Evolutionary conservation across 92 coral and sea anemone species (phyloP), one percentile per base, ranked within the genome.

Genomic region (Heliopora coerulea): DNA sequence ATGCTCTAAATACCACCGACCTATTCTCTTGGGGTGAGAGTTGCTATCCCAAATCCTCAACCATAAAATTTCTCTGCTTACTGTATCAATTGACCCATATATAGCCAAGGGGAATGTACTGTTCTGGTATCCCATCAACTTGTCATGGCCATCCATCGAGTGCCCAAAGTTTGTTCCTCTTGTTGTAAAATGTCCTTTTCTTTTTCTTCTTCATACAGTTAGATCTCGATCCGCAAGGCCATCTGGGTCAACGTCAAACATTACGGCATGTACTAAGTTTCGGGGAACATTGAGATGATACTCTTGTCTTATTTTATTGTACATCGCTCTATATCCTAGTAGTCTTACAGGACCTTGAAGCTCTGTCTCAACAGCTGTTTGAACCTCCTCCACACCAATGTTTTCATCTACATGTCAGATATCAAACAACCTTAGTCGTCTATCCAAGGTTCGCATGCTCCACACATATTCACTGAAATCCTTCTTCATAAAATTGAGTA

Each of bases 1-100:
- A 64, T 83, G 72, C 41, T 86, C 87, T 59, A 86, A 83, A 64
- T 82, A 83, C 86, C 89, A 82, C 46, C 59, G 83, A 10, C 66
- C 66, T 20, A 60, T 60, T 60, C 66, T 60, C 37, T 60, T 60
- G 20, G 66, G 66, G 34, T 85, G 61, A 58, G 68, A 75, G 83
- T 85, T 81, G 49, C 75, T 75, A 41, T 61, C 66, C 86, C 83
- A 77, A 37, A 80, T 75, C 59, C 48, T 25, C 33, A 73, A 44
- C 85, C 82, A 81, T 40, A 85, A 50, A 5, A 74, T 80, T 74
- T 84, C 64, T 24, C 82, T 41, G 62, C 88, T 84, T 18, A 84
- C 81, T 35, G 83, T 78, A 37, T 83, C 80, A 33, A 83, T 40
- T 44, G 84, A 83, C n/a, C 88, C 88, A 72, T 83, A 80, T 49